A percentile compares a stretch with the other conserved stretches of the same genome.
These are phyloP conservation scores for Aurelia coerulea DNA, from an alignment of 30 jellyfish, hydroid and myxozoan genomes.

Conservation along the genomic window DNA sequence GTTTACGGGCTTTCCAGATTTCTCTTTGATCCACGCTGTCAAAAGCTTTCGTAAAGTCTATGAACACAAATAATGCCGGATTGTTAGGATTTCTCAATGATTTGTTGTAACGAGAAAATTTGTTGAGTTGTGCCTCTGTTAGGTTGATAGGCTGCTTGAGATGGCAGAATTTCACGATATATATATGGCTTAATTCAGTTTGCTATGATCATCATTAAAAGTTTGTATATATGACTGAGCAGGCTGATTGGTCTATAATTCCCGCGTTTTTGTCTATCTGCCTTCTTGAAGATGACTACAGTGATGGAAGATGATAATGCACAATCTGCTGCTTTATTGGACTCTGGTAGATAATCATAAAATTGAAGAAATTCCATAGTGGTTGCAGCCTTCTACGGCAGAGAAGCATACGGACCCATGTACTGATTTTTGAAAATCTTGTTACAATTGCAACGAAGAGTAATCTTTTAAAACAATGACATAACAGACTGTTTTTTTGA, in stretches of 20 bases:
- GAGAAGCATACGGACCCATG: too few relatives aligned
- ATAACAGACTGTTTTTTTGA: too few relatives aligned
- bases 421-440: too few relatives aligned
- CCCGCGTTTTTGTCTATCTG: not conserved
- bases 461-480: too few relatives aligned
- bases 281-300: conserved; percentile 19
- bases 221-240: conserved; percentile 24
- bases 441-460: too few relatives aligned
- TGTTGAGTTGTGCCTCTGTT: conserved; percentile 28
- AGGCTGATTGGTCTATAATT: conserved; percentile 33
- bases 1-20: conserved; percentile 14
- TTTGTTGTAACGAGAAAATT: conserved; percentile 11
- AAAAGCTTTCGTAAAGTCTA: conserved; percentile 5
- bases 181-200: not conserved
- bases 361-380: too few relatives aligned
- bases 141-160: conserved; percentile 30
- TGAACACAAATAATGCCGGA: conserved; percentile 6
- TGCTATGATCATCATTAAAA: conserved; percentile 12
- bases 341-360: not conserved
- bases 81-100: conserved; percentile 11
- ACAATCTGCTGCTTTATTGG: conserved; percentile 4
- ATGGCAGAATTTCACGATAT: not conserved
- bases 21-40: conserved; percentile 16
- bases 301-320: conserved; percentile 1
- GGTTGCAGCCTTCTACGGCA: too few relatives aligned